Base-by-base conservation (phyloP, 2,888 invertebrate genomes). In the Meloe dianella region DNA sequence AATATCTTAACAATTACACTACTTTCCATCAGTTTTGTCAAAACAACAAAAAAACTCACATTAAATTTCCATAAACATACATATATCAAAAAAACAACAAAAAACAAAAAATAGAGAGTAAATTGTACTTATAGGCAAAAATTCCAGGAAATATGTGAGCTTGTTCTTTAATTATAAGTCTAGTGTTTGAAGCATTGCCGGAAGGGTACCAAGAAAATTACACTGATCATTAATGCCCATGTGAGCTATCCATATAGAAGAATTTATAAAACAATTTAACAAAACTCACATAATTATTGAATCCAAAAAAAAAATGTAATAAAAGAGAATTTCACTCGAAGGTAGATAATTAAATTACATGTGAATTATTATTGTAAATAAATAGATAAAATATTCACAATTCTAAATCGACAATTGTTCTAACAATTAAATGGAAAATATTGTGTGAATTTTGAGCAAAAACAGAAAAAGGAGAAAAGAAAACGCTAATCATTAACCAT, bases 201-300 rank as follows among this genome's bases (percentile, higher is more conserved):
- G 54, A 54, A 27, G 54, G 24, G 7, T 20, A 22, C 12, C 2
- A 12, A 12, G 27, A n/a, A 54, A 54, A 54, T 54, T 51, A 51
- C 22, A 51, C 51, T 22, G 12, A 51, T 51, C 51, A 51, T 51
- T 24, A 27, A 54, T 7, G 41, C 41, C 27, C 24, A 54, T 54
- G 54, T 54, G 5, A 24, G 5, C n/a, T 27, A 54, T 12, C 8
- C 54, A 8, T 54, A 54, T 24, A 38, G 38, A 14, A 38, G n/a
- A 38, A n/a, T 38, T 38, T 38, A 14, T 24, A 54, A 54, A 54
- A 51, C 51, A 27, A 54, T 54, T 54, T 54, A 54, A 54, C 27
- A 54, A 54, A 54, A 54, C 47, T 38, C 47, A 47, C 9, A 54
- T 24, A 22, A 41, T 41, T 41, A 41, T 41, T 12, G 17, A 1